These are phyloP conservation scores for Regulus satrapa DNA, from an alignment of 2,113 vertebrate species.

Conservation along the genomic window DNA sequence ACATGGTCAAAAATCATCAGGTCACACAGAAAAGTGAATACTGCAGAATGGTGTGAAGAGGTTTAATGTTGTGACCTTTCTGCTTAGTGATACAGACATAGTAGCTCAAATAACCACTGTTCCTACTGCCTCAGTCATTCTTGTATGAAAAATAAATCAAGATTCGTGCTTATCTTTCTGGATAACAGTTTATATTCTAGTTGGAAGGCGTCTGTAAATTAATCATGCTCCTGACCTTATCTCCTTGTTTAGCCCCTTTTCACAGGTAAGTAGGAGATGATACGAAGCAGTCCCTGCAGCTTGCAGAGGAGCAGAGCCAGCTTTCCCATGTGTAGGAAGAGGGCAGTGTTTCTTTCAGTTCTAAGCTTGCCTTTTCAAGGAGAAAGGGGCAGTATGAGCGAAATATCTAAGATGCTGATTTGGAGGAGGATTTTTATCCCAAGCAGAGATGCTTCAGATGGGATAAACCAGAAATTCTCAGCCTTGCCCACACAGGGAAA, in stretches of 20 bases:
- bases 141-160: neutral
- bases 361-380: neutral
- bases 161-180: neutral
- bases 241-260: neutral
- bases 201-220: neutral
- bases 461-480: neutral
- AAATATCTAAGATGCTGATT: neutral
- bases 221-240: neutral
- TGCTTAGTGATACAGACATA: neutral
- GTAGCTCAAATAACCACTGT: neutral
- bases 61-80: neutral
- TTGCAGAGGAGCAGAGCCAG: neutral
- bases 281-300: neutral
- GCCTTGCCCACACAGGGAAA: neutral
- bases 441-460: neutral
- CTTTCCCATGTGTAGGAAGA: neutral
- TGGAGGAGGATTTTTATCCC: neutral
- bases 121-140: neutral
- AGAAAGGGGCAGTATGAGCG: neutral
- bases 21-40: neutral
- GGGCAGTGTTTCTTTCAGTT: conserved; percentile 32
- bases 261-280: neutral
- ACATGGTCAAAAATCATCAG: neutral
- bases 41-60: neutral
- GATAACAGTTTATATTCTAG: neutral